These are phyloP conservation scores for Drosophila leontia DNA, from an alignment of 1,140 invertebrate species.

Conservation along the genomic window DNA sequence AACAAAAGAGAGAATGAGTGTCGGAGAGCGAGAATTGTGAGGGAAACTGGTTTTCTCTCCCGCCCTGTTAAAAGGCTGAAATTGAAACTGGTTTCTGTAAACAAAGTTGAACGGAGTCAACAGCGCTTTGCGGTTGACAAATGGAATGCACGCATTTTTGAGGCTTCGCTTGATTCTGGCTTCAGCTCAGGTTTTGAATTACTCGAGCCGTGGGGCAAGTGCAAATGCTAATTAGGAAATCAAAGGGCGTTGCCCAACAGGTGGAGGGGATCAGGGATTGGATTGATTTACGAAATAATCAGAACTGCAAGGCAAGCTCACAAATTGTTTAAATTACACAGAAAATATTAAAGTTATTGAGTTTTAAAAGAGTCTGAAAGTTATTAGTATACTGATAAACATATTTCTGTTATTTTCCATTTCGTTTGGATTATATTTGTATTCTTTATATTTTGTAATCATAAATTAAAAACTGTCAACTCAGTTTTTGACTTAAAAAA, in stretches of 20 bases:
- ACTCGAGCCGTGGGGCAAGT: constrained; percentile 4
- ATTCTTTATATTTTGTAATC: too few species aligned
- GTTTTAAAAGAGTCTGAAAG: too few species aligned
- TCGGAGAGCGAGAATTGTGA: not conserved
- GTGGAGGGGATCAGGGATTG: not conserved
- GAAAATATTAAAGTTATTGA: not conserved
- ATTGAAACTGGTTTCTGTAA: constrained; percentile 35
- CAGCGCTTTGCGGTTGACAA: constrained; percentile 18
- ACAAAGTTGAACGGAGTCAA: constrained; percentile 23
- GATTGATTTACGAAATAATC: not conserved
- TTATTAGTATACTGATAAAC: not conserved
- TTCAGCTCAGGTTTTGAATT: constrained; percentile 15
- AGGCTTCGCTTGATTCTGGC: constrained; percentile 30
- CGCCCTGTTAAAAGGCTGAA: constrained; percentile 14
- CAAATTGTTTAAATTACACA: not conserved
- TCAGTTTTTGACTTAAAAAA: not conserved
- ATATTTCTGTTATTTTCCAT: not conserved
- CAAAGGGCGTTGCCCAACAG: not conserved
- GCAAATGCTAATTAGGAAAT: constrained; percentile 1
- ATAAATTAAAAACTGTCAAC: too few species aligned
- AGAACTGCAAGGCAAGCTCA: too few species aligned
- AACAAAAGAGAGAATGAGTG: not conserved
- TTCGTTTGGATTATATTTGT: not conserved
- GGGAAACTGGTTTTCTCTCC: constrained; percentile 27
- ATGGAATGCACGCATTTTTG: constrained; percentile 37